Evolutionary conservation across 2,888 invertebrate genomes (phyloP).

Genomic region (Pherbina coryleti): DNA sequence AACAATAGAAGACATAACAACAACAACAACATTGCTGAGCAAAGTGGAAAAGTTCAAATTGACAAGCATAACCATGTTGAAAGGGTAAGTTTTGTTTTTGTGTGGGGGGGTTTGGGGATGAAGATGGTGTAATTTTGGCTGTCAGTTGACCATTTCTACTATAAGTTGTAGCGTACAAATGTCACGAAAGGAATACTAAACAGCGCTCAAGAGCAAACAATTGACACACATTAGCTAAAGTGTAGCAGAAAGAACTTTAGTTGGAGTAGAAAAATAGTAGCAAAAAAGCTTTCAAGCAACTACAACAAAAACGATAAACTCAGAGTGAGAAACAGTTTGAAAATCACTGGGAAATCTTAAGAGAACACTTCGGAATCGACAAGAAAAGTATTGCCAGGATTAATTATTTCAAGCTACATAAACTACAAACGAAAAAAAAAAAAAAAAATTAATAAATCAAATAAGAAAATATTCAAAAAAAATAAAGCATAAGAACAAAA

Average conservation of each 20-base stretch:
- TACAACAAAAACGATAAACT: no score
- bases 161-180: neutral
- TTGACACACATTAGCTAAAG: neutral
- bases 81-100: neutral
- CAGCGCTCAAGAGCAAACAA: neutral
- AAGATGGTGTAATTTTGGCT: neutral
- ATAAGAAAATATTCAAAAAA: no score
- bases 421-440: no score
- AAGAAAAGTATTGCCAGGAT: no score
- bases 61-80: neutral
- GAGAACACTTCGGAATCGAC: no score
- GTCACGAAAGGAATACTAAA: neutral
- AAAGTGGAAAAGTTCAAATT: neutral
- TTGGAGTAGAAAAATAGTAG: no score
- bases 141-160: neutral
- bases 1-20: conserved; percentile 5
- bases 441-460: no score
- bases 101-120: neutral
- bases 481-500: neutral
- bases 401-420: no score
- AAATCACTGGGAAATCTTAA: no score
- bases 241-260: no score
- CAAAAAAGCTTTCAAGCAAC: no score
- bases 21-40: neutral
- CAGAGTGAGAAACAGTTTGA: no score